Percentiles rank a stretch among this genome's conserved stretches.
phyloP scores from a whole-genome alignment of 2,797 vertebrate genomes.

The Astyanax mexicanus region DNA sequence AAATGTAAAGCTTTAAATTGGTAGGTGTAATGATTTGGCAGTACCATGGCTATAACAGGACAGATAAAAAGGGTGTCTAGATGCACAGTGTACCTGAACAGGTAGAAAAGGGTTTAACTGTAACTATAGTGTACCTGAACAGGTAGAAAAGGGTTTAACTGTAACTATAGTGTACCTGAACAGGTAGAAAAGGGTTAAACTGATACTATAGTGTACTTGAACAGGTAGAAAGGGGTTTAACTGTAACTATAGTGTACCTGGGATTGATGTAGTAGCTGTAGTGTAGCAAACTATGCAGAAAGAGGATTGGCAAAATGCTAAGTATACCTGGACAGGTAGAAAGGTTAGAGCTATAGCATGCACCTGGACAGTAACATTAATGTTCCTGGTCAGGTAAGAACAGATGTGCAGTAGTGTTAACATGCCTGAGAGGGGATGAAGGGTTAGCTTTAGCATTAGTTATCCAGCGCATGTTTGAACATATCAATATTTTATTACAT shows the following conservation, averaged over 20 bases:
- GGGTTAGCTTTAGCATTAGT: background rate
- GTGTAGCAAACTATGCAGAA: too few relatives aligned
- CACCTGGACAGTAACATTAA: too few relatives aligned
- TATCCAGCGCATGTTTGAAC: background rate
- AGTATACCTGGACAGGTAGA: background rate
- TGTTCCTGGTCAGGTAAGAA: background rate
- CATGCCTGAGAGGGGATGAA: background rate
- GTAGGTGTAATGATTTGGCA: too few relatives aligned
- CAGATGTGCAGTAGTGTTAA: background rate
- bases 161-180: background rate
- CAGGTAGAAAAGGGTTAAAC: background rate
- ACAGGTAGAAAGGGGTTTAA: background rate
- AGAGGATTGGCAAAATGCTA: background rate
- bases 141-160: background rate
- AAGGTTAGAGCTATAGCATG: background rate
- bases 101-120: background rate
- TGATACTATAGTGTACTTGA: constrained; percentile 13
- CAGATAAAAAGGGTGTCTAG: background rate
- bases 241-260: too few relatives aligned
- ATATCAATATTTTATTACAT: too few relatives aligned
- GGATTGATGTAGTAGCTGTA: too few relatives aligned
- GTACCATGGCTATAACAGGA: too few relatives aligned
- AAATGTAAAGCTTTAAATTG: too few relatives aligned
- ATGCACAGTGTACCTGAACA: constrained; percentile 65
- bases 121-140: too few relatives aligned